These are phyloP conservation scores for Augochlorella aurata DNA, from an alignment of 2,888 invertebrate species.

Conservation along the genomic window DNA sequence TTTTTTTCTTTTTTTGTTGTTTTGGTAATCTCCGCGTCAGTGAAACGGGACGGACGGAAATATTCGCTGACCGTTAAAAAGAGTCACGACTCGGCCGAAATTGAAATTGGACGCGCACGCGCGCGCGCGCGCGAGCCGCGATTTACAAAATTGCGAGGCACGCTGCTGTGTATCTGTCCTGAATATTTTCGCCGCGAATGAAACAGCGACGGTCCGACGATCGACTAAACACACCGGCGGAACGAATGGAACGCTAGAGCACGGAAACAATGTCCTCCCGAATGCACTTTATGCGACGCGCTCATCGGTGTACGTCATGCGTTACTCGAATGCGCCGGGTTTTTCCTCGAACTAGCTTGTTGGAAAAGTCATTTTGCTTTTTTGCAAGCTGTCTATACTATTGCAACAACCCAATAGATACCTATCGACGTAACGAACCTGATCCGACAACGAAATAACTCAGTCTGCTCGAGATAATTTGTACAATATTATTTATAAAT, in stretches of 20 bases:
- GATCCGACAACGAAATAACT: no score
- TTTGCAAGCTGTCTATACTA: no score
- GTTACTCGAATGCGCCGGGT: no score
- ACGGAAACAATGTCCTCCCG: no score
- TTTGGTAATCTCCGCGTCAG: background rate
- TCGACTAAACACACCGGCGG: background rate
- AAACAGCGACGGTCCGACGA: background rate
- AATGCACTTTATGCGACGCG: no score
- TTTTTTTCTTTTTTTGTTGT: background rate
- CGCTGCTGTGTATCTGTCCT: background rate
- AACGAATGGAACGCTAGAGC: background rate
- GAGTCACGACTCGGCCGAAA: conserved; percentile 28
- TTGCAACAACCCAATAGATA: no score
- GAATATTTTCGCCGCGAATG: background rate
- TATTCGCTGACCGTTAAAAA: conserved; percentile 53
- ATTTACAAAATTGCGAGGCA: background rate
- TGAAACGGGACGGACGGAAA: conserved; percentile 10
- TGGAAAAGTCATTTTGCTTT: no score
- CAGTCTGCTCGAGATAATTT: no score
- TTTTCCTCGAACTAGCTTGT: no score
- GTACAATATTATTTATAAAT: no score
- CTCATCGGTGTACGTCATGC: no score
- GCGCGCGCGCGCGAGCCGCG: background rate
- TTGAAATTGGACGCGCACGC: conserved; percentile 22
- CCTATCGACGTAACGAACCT: no score